phyloP scores from a whole-genome alignment of 2,797 vertebrate species.

The Prunella strophiata region DNA sequence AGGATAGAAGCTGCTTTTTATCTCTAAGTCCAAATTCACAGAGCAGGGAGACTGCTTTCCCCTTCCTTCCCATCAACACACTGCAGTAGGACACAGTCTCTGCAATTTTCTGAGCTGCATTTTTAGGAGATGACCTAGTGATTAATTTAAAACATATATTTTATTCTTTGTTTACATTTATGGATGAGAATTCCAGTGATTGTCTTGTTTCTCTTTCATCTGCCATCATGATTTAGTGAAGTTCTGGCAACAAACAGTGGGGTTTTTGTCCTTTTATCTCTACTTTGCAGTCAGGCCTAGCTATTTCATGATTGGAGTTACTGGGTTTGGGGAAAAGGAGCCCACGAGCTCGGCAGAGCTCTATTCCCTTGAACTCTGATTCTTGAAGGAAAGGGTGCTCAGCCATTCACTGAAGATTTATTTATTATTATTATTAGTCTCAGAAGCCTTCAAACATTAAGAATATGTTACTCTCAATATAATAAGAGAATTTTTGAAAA shows the following conservation, averaged over 20 bases:
- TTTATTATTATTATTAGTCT: background rate
- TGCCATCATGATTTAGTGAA: background rate
- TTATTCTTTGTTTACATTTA: background rate
- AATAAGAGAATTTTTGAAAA: background rate
- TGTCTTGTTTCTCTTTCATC: background rate
- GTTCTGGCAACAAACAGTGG: background rate
- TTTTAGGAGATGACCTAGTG: background rate
- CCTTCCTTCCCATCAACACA: background rate
- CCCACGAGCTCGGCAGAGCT: background rate
- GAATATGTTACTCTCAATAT: background rate
- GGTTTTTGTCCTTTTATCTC: background rate
- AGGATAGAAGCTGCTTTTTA: background rate
- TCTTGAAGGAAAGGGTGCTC: background rate
- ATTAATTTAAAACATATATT: background rate
- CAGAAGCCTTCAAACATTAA: background rate
- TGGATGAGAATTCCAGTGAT: background rate
- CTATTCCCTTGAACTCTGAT: background rate
- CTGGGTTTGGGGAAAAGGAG: background rate
- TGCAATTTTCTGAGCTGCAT: background rate
- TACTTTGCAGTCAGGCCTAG: background rate
- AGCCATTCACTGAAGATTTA: background rate
- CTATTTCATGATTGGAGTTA: background rate
- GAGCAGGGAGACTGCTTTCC: background rate
- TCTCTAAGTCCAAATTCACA: background rate
- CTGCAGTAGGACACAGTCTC: background rate